A percentile compares a stretch with the other conserved stretches of the same genome.
These are phyloP conservation scores for Hycleus cichorii DNA, from an alignment of 1,140 invertebrate genomes.

Conservation along the genomic window DNA sequence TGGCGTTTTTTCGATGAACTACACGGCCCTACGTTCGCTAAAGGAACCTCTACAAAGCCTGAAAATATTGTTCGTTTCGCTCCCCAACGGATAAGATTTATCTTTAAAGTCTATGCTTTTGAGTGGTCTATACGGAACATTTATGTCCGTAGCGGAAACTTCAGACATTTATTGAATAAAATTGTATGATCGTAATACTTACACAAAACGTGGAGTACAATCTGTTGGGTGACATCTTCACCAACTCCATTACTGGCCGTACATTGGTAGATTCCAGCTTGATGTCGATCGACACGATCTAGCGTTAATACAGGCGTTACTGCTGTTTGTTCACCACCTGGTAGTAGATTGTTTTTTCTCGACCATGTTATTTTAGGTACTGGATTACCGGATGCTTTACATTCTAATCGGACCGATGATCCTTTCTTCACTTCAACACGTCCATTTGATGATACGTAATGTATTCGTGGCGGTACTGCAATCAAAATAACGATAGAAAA, in stretches of 20 bases:
- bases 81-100: no score
- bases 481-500: constrained; percentile 15
- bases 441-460: constrained; percentile 50
- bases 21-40: no score
- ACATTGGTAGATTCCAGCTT: constrained; percentile 55
- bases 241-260: constrained; percentile 57
- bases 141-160: no score
- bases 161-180: background rate
- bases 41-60: no score
- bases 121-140: no score
- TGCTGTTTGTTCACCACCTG: constrained; percentile 46
- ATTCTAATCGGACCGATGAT: constrained; percentile 54
- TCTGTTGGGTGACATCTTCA: constrained; percentile 49
- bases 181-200: constrained; percentile 37
- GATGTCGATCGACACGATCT: constrained; percentile 49
- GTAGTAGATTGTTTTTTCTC: constrained; percentile 55
- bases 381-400: constrained; percentile 57
- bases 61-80: no score
- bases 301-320: constrained; percentile 44
- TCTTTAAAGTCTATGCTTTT: no score
- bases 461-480: constrained; percentile 53
- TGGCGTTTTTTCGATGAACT: no score
- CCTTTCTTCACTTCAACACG: constrained; percentile 58
- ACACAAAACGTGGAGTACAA: constrained; percentile 54
- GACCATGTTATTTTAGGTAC: constrained; percentile 59